A percentile compares a stretch with the other conserved stretches of the same genome.
phyloP scores from a whole-genome alignment of 1,140 invertebrate species.

The Caenorhabditis elegans region WBcel235 BX284602.5:3743001-3743500 shows the following conservation, averaged over 20 bases:
- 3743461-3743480: slow-evolving; percentile 18
- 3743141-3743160: slow-evolving; percentile 82
- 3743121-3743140: slow-evolving; percentile 86
- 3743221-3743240: slow-evolving; percentile 79
- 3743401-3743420: slow-evolving; percentile 41
- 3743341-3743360: slow-evolving; percentile 38
- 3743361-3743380: slow-evolving; percentile 57
- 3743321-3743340: background rate
- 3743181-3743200: too few species aligned
- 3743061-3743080: slow-evolving; percentile 72
- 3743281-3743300: slow-evolving; percentile 75
- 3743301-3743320: slow-evolving; percentile 69
- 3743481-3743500: slow-evolving; percentile 22
- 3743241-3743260: slow-evolving; percentile 81
- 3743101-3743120: slow-evolving; percentile 76
- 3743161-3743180: slow-evolving; percentile 3
- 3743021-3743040: background rate
- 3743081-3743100: slow-evolving; percentile 77
- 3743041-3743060: background rate
- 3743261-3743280: slow-evolving; percentile 79
- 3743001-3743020: too few species aligned
- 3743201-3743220: slow-evolving; percentile 66
- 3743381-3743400: slow-evolving; percentile 55
- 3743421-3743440: slow-evolving; percentile 43
- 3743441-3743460: slow-evolving; percentile 44